A percentile compares a stretch with the other conserved stretches of the same genome.
Conservation (phyloP, 2,888 invertebrate genomes). For the Meandrusa payeni region DNA sequence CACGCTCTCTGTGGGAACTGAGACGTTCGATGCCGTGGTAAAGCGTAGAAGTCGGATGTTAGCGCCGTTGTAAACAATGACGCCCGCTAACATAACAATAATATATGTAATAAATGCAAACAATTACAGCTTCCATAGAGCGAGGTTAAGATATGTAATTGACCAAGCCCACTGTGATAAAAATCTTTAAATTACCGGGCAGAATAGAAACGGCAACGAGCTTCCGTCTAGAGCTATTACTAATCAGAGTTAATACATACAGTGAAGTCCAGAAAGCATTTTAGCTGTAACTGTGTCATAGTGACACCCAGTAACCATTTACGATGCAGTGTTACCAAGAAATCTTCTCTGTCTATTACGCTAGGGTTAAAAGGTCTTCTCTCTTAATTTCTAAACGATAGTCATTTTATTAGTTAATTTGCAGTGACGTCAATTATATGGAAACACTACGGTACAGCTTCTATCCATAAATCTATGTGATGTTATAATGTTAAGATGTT, state of each 20-base stretch:
- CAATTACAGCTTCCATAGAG: slow-evolving; percentile 28
- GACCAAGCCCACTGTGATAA: slow-evolving; percentile 17
- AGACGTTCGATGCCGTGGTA: slow-evolving; percentile 29
- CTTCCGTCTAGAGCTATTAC: slow-evolving; percentile 14
- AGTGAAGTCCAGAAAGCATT: no score
- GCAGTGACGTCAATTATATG: no score
- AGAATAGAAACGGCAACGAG: slow-evolving; percentile 21
- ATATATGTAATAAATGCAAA: slow-evolving; percentile 29
- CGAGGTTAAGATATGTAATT: slow-evolving; percentile 21
- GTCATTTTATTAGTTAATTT: no score
- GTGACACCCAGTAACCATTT: no score
- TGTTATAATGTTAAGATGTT: no score
- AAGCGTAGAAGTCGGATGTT: slow-evolving; percentile 36
- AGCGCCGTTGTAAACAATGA: slow-evolving; percentile 42
- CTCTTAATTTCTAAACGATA: no score
- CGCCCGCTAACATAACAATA: slow-evolving; percentile 36
- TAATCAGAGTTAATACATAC: slow-evolving; percentile 27
- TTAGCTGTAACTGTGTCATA: no score
- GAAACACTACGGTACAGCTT: no score
- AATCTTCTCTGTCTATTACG: no score
- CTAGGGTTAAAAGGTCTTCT: no score
- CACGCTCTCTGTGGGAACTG: slow-evolving; percentile 70
- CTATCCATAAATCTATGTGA: no score
- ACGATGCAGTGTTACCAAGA: no score
- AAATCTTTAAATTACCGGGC: slow-evolving; percentile 19